Evolutionary conservation across 2,113 vertebrate species (phyloP).

Genomic region (Gallinago jamesoni): DNA sequence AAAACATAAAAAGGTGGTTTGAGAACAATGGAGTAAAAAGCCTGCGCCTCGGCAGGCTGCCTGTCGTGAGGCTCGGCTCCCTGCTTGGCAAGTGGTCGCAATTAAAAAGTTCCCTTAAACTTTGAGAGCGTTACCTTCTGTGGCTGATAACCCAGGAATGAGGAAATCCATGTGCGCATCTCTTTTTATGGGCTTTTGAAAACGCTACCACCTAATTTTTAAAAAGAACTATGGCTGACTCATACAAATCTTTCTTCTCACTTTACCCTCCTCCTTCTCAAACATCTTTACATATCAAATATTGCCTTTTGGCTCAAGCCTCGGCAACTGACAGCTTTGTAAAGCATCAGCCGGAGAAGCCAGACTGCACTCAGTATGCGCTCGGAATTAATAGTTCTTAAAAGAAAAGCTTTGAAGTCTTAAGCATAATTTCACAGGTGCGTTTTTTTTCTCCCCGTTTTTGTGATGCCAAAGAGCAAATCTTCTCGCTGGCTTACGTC

Average conservation of each 20-base stretch:
- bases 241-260: slow-evolving; percentile 38
- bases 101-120: slow-evolving; percentile 27
- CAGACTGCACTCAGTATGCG: slow-evolving; percentile 38
- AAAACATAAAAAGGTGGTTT: background rate
- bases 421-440: slow-evolving; percentile 35
- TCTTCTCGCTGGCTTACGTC: background rate
- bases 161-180: background rate
- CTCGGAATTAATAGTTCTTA: slow-evolving; percentile 57
- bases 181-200: background rate
- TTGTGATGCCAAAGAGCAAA: background rate
- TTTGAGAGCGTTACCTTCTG: background rate
- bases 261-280: slow-evolving; percentile 52
- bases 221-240: slow-evolving; percentile 32
- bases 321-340: slow-evolving; percentile 62
- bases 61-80: background rate
- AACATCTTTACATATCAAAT: slow-evolving; percentile 64
- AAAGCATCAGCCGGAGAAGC: slow-evolving; percentile 39
- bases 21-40: slow-evolving; percentile 35
- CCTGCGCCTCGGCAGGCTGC: background rate
- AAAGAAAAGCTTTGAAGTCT: slow-evolving; percentile 34
- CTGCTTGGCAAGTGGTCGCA: rapidly evolving
- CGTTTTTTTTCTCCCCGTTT: background rate
- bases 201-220: background rate
- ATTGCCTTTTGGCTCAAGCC: slow-evolving; percentile 57
- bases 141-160: background rate